phyloP scores from a whole-genome alignment of 2,113 vertebrate species.

The Cyprinodon variegatus region DNA sequence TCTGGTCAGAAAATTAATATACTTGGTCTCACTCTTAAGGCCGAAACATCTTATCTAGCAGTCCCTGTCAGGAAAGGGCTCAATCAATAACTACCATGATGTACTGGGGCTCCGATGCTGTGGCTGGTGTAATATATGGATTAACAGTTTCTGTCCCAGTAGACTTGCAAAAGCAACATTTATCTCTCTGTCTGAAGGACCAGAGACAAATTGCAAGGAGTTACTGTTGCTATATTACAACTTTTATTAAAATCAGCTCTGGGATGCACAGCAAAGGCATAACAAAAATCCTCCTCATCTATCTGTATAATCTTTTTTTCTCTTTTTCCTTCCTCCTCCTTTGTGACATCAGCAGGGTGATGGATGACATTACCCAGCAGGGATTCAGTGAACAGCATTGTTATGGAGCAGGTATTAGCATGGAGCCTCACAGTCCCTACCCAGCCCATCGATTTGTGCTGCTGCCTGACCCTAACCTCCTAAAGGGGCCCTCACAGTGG shows the following conservation, averaged over 20 bases:
- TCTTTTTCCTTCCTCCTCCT: slow-evolving; percentile 35
- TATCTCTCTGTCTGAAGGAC: slow-evolving; percentile 65
- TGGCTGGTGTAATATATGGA: slow-evolving; percentile 58
- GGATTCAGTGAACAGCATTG: slow-evolving; percentile 57
- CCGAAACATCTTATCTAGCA: slow-evolving; percentile 66
- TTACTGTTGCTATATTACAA: slow-evolving; percentile 49
- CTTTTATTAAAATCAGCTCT: slow-evolving; percentile 69
- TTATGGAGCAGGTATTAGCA: slow-evolving; percentile 65
- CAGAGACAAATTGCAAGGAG: slow-evolving; percentile 41
- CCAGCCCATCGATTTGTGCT: slow-evolving; percentile 64
- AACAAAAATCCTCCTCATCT: slow-evolving; percentile 41
- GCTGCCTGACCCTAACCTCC: slow-evolving; percentile 61
- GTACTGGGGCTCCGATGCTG: slow-evolving; percentile 37
- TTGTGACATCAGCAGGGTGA: slow-evolving; percentile 58
- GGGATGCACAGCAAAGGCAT: slow-evolving; percentile 45
- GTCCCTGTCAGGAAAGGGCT: slow-evolving; percentile 39
- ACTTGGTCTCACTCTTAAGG: slow-evolving; percentile 25
- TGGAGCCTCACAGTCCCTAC: slow-evolving; percentile 54
- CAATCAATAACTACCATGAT: slow-evolving; percentile 67
- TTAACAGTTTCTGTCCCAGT: slow-evolving; percentile 60
- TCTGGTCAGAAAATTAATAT: slow-evolving; percentile 49
- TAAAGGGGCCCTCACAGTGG: slow-evolving; percentile 52
- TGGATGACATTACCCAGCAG: slow-evolving; percentile 70
- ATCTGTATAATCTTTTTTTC: slow-evolving; percentile 33
- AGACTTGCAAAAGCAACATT: slow-evolving; percentile 53